Conservation (phyloP, 92 coral and sea anemone genomes). For the Diadumene lineata region DNA sequence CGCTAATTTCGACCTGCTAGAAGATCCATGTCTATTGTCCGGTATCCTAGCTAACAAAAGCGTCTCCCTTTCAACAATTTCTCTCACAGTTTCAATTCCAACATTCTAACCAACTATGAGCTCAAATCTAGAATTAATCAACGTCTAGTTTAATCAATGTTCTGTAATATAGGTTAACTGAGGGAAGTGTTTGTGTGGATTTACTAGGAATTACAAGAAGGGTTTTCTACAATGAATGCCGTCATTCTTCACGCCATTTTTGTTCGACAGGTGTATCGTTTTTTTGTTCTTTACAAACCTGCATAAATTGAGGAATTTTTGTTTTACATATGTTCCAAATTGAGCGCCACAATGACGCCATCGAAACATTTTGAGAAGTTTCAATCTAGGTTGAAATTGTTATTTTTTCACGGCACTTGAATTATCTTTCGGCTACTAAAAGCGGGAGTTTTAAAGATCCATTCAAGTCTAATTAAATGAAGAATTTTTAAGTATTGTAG, state of each 20-base stretch:
- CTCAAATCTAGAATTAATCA: no score
- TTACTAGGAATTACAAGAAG: background rate
- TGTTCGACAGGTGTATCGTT: conserved; percentile 14
- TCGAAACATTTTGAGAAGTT: background rate
- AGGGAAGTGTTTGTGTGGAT: background rate
- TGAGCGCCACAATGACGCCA: conserved; percentile 12
- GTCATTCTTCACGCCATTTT: conserved; percentile 1
- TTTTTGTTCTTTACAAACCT: conserved; percentile 14
- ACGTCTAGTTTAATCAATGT: background rate
- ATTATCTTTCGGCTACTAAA: conserved; percentile 1
- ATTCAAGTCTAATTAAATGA: conserved; percentile 8
- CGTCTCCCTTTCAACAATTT: background rate
- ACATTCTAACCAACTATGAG: background rate
- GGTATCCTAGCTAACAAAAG: conserved; percentile 13
- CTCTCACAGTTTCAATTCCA: background rate
- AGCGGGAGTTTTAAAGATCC: conserved; percentile 10
- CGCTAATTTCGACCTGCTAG: conserved; percentile 67
- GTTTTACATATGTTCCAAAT: conserved; percentile 7
- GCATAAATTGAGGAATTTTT: conserved; percentile 16
- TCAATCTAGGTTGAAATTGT: background rate
- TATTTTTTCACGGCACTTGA: background rate
- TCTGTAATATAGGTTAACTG: background rate
- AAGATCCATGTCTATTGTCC: conserved; percentile 19
- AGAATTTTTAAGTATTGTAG: background rate
- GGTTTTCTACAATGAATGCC: background rate